Conservation (phyloP, 2,113 vertebrate species). For the Pseudolaguvia tuberculata region DNA sequence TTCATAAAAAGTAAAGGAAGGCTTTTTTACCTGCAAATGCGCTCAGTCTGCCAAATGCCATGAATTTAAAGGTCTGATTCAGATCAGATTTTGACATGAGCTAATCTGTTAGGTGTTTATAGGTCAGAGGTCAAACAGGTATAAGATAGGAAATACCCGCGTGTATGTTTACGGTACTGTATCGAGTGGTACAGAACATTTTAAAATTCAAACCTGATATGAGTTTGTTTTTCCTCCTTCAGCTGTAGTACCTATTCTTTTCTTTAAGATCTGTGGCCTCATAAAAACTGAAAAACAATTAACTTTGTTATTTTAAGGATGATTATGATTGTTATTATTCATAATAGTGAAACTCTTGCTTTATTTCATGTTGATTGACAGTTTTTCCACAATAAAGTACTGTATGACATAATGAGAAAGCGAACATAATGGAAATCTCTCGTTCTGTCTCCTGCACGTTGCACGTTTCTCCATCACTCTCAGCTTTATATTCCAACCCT, state of each 20-base stretch:
- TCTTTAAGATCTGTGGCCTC: neutral
- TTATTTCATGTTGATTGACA: neutral
- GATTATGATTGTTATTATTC: neutral
- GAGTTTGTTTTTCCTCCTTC: neutral
- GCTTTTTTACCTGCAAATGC: too few species aligned
- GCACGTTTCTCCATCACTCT: slow-evolving; percentile 57
- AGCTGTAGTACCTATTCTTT: neutral
- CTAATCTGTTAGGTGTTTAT: neutral
- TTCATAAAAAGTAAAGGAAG: too few species aligned
- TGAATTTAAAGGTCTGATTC: neutral
- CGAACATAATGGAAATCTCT: slow-evolving; percentile 21
- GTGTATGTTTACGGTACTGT: too few species aligned
- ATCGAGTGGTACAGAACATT: neutral
- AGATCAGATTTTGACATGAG: neutral
- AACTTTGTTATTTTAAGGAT: neutral
- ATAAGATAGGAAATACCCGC: neutral
- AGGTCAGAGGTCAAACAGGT: neutral
- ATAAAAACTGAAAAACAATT: neutral
- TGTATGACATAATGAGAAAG: slow-evolving; percentile 29
- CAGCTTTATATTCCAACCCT: slow-evolving; percentile 24
- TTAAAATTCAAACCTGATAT: neutral
- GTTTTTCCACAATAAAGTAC: slow-evolving; percentile 6
- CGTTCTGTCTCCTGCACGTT: slow-evolving; percentile 39
- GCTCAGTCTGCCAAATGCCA: too few species aligned
- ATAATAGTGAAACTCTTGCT: neutral